Conservation (phyloP, 1,140 invertebrate genomes). For the Anadara kagoshimensis region DNA sequence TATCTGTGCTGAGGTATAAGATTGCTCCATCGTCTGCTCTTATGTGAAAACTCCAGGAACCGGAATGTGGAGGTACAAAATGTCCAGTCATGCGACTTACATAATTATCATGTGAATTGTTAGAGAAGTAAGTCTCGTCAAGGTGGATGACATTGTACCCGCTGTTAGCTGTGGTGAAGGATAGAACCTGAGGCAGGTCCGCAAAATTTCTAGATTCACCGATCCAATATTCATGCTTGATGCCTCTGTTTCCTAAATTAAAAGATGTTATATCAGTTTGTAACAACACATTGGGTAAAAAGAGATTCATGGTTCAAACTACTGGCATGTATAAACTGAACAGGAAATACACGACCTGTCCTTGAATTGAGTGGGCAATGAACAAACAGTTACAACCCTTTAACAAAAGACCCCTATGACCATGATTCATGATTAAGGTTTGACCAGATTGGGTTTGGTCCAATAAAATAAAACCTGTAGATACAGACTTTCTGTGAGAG, state of each 20-base stretch:
- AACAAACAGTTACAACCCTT: too few relatives aligned
- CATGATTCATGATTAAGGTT: too few relatives aligned
- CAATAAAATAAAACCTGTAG: too few relatives aligned
- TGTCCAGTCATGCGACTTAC: conserved; percentile 18
- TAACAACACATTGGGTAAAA: too few relatives aligned
- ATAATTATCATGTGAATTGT: background rate
- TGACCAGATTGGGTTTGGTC: too few relatives aligned
- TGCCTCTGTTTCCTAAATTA: conserved; percentile 52
- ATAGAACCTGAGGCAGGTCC: conserved; percentile 11
- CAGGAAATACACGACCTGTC: too few relatives aligned
- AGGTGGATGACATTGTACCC: conserved; percentile 15
- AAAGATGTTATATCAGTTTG: too few relatives aligned
- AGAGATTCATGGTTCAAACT: too few relatives aligned
- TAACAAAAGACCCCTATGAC: too few relatives aligned
- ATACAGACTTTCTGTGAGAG: too few relatives aligned
- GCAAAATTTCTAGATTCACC: conserved; percentile 15
- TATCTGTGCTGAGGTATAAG: conserved; percentile 38
- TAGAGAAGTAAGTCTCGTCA: conserved; percentile 13
- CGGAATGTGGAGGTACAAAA: conserved; percentile 33
- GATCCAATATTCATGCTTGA: conserved; percentile 42
- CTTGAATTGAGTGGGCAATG: too few relatives aligned
- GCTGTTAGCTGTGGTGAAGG: conserved; percentile 6
- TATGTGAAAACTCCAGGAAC: conserved; percentile 28
- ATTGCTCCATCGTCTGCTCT: conserved; percentile 29
- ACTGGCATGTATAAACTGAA: too few relatives aligned